phyloP scores from a whole-genome alignment of 2,888 invertebrate species.

The Lasioglossum leucozonium region DNA sequence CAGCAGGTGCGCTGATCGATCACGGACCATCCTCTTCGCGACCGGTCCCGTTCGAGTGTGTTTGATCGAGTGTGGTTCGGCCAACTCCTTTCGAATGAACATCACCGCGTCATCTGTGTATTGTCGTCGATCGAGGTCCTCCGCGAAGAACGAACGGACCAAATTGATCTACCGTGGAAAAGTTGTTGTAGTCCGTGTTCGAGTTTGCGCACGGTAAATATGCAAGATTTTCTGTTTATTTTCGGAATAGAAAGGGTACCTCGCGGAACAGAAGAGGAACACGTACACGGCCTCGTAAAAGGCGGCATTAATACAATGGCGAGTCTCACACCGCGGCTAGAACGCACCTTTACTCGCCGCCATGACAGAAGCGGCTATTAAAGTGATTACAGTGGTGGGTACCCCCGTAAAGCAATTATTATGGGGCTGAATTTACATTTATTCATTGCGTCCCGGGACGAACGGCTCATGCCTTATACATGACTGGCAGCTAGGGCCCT shows the following conservation, averaged over 20 bases:
- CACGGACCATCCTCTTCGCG: conserved; percentile 11
- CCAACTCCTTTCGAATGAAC: not conserved
- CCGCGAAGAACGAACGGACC: not conserved
- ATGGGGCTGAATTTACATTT: conserved; percentile 81
- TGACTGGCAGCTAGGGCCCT: conserved; percentile 75
- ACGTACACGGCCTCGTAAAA: conserved; percentile 61
- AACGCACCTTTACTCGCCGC: conserved; percentile 50
- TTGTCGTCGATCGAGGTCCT: not conserved
- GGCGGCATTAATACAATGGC: conserved; percentile 66
- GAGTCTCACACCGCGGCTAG: conserved; percentile 64
- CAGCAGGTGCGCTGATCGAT: conserved; percentile 34
- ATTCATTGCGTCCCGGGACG: conserved; percentile 75
- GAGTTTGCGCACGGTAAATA: not conserved
- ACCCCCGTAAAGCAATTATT: conserved; percentile 81
- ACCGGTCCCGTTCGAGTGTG: conserved; percentile 12
- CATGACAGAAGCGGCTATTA: conserved; percentile 80
- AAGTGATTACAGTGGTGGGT: conserved; percentile 80
- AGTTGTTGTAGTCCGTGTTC: not conserved
- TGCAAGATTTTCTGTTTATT: not conserved
- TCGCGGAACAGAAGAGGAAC: conserved; percentile 10
- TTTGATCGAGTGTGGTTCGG: conserved; percentile 9
- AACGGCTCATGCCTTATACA: conserved; percentile 77
- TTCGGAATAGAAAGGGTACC: not conserved
- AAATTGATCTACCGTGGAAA: not conserved
- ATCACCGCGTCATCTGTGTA: not conserved